phyloP scores from a whole-genome alignment of 2,888 invertebrate genomes.

The Drosophila lacicola region DNA sequence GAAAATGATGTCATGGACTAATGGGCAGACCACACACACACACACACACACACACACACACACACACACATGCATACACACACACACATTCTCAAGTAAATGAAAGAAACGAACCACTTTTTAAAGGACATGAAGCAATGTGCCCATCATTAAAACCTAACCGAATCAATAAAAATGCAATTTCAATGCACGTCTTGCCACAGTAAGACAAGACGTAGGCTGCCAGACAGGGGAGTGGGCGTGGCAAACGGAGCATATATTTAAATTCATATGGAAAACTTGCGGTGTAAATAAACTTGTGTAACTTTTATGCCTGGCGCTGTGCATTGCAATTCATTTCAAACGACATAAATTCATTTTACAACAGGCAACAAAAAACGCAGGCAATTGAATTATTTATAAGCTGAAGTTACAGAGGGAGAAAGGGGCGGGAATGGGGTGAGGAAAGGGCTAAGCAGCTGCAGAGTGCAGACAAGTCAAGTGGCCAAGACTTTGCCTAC shows the following conservation, averaged over 20 bases:
- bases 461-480: constrained; percentile 35
- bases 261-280: constrained; percentile 57
- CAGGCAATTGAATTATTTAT: constrained; percentile 54
- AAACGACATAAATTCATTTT: constrained; percentile 46
- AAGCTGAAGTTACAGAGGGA: constrained; percentile 18
- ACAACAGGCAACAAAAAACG: constrained; percentile 18
- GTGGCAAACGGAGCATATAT: constrained; percentile 11
- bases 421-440: neutral
- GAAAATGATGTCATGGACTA: constrained; percentile 50
- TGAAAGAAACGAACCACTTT: neutral
- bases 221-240: neutral
- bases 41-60: neutral
- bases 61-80: neutral
- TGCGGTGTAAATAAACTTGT: constrained; percentile 48
- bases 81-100: neutral
- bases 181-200: constrained; percentile 17
- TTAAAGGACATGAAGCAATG: constrained; percentile 8
- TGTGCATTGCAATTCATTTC: constrained; percentile 41
- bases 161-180: constrained; percentile 57
- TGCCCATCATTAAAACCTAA: constrained; percentile 37
- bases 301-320: constrained; percentile 18
- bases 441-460: neutral
- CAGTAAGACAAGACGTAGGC: constrained; percentile 11
- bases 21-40: neutral
- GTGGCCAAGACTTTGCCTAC: constrained; percentile 18